Evolutionary conservation across 2,113 vertebrate species (phyloP).

Genomic region (Gymnorhina tibicen): DNA sequence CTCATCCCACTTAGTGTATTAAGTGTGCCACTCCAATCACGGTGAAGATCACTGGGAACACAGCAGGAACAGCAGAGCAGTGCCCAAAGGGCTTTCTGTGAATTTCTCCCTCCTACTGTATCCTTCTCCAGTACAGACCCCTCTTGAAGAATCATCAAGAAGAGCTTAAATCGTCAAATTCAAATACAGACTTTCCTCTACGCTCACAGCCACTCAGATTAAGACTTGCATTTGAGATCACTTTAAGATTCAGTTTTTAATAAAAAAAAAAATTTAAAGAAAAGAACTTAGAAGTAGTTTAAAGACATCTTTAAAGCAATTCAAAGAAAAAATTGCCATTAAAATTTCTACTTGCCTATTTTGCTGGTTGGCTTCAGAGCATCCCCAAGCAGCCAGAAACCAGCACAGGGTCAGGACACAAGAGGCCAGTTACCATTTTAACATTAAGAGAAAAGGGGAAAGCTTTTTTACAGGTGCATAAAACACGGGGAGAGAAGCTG

Average conservation of each 20-base stretch:
- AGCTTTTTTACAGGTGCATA: neutral
- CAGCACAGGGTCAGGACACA: neutral
- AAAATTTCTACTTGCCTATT: neutral
- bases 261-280: accelerated
- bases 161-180: neutral
- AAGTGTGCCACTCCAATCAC: neutral
- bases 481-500: neutral
- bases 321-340: neutral
- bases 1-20: neutral
- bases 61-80: neutral
- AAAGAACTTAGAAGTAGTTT: accelerated
- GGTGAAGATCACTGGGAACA: neutral
- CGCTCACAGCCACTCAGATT: neutral
- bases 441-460: neutral
- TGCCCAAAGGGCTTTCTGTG: neutral
- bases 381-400: neutral
- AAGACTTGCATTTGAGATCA: neutral
- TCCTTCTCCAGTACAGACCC: neutral
- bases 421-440: neutral
- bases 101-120: neutral
- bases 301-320: neutral
- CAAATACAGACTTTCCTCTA: neutral
- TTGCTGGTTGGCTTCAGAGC: neutral
- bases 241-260: neutral
- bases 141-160: neutral